Base-by-base conservation (phyloP, 2,888 invertebrate genomes). In the Balanococcus diminutus region DNA sequence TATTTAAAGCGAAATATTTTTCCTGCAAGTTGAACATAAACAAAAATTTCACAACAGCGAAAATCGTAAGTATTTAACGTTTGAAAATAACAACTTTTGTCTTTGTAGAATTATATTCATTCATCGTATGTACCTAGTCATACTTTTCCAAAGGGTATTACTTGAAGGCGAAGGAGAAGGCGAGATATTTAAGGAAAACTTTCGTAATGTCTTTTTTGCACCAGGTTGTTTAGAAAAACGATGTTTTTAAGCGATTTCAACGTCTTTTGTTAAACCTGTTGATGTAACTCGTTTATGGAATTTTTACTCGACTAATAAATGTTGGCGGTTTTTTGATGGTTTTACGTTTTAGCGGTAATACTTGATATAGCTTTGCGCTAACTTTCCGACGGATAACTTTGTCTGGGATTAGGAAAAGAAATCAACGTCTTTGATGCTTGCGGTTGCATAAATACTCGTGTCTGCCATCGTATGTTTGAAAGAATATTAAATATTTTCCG, bases 1-100 rank as follows among this genome's bases (percentile, higher is more conserved):
- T 28, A 67, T 28, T 16, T 28, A 67, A 67, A 28, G 28, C 67
- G 67, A 67, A 67, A 67, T 67, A 67, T 67, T 28, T 67, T 16
- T 36, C 36, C 8, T 36, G 28, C 28, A 67, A 28, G 28, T 67
- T 28, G 67, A 67, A 67, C 28, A 28, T 14, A 28, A 28, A 28
- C 67, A 28, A 28, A 25, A 28, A 67, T 56, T 28, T 67, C 28
- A 67, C 16, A 67, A 28, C 67, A 25, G 8, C 28, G 28, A 67
- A 67, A 67, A 28, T 67, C 28, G 67, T 67, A n/a, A n/a, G n/a
- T n/a, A 28, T 67, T 67, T 67, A 67, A 28, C 28, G 67, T 67
- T 28, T 5, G 16, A 28, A 67, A 67, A 28, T 67, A 31, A 28
- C 67, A 67, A 28, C 28, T 67, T 67, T 28, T 67, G 67, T 67